phyloP scores from a whole-genome alignment of 2,113 vertebrate genomes.

The Bothrops jararaca region DNA sequence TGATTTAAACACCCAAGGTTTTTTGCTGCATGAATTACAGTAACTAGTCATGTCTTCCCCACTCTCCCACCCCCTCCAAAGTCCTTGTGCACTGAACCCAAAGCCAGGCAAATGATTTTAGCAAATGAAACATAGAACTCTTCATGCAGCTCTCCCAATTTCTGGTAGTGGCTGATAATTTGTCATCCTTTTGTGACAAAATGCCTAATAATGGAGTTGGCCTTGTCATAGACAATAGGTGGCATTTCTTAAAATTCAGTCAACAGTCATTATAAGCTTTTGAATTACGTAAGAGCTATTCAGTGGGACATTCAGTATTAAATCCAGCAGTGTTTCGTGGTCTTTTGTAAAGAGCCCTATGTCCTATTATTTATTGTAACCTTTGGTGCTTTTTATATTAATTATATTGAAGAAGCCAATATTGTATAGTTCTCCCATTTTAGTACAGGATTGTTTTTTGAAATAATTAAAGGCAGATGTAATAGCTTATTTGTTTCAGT shows the following conservation, averaged over 20 bases:
- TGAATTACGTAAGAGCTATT: slow-evolving; percentile 15
- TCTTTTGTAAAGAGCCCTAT: background rate
- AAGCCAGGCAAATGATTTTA: background rate
- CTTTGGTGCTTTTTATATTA: slow-evolving; percentile 9
- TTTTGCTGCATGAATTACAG: background rate
- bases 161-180: background rate
- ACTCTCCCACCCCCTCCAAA: background rate
- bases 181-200: background rate
- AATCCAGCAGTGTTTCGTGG: background rate
- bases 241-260: background rate
- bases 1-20: background rate
- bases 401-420: background rate
- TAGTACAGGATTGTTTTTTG: background rate
- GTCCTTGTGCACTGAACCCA: background rate
- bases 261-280: background rate
- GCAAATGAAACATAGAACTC: background rate
- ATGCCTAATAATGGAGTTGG: background rate
- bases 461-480: background rate
- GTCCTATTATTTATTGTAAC: slow-evolving; percentile 9
- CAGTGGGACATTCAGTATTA: background rate
- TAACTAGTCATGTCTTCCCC: background rate
- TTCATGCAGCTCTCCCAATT: background rate
- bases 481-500: background rate
- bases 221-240: background rate
- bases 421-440: background rate